phyloP scores from a whole-genome alignment of 2,797 vertebrate genomes.

The Erithacus rubecula region DNA sequence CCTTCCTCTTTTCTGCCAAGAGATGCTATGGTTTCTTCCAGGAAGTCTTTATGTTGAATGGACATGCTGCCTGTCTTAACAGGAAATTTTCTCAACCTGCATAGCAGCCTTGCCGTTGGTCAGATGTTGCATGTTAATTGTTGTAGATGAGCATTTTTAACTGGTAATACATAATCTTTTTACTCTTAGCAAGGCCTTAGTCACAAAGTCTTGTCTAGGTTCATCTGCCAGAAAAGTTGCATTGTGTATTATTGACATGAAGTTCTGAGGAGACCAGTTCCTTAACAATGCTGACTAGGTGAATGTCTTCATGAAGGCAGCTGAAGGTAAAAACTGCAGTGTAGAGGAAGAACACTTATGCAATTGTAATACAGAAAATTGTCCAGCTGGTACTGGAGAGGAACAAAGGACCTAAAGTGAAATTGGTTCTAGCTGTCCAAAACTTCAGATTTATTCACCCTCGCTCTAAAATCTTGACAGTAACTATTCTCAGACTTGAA shows the following conservation, averaged over 20 bases:
- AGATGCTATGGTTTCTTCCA: accelerated
- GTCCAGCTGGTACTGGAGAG: background rate
- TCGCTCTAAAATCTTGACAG: background rate
- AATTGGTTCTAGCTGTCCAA: background rate
- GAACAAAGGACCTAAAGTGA: background rate
- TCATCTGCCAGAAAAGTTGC: background rate
- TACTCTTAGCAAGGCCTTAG: background rate
- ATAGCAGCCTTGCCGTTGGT: background rate
- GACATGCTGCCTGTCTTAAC: background rate
- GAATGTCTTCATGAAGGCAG: background rate
- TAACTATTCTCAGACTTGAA: background rate
- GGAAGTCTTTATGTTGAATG: background rate
- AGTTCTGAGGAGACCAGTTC: background rate
- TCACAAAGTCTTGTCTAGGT: background rate
- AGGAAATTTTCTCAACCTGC: background rate
- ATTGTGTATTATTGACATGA: background rate
- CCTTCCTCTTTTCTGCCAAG: background rate
- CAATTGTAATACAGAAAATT: background rate
- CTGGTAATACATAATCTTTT: background rate
- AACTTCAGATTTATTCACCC: background rate
- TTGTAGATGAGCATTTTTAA: background rate
- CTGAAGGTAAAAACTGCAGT: background rate
- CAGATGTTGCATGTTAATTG: background rate
- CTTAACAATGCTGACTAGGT: background rate
- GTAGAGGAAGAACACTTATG: background rate